A percentile compares a stretch with the other conserved stretches of the same genome.
Evolutionary conservation across 2,888 invertebrate species (phyloP).

Genomic region (Kuschelorhynchus macadamiae): DNA sequence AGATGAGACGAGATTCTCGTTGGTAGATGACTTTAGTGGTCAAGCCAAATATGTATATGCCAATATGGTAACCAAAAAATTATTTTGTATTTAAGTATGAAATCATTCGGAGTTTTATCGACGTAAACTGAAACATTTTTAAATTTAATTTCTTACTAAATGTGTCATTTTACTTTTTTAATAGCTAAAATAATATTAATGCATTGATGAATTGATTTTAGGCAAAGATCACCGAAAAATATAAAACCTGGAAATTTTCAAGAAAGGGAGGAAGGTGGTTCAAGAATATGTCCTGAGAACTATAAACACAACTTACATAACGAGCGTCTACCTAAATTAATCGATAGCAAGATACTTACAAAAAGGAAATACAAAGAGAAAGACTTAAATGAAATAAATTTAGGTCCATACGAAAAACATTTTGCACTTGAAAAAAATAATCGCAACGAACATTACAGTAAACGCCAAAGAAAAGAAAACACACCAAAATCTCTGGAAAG

Average conservation of each 20-base stretch:
- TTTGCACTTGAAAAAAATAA: slow-evolving; percentile 17
- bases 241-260: neutral
- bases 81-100: too few relatives aligned
- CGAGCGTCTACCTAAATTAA: neutral
- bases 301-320: neutral
- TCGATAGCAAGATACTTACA: neutral
- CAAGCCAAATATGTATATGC: too few relatives aligned
- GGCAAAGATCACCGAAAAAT: neutral
- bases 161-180: too few relatives aligned
- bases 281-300: neutral
- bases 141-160: too few relatives aligned
- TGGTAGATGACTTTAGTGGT: too few relatives aligned
- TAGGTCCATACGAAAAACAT: slow-evolving; percentile 27
- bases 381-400: slow-evolving; percentile 1
- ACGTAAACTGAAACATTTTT: too few relatives aligned
- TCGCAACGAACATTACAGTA: neutral
- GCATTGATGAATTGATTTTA: too few relatives aligned
- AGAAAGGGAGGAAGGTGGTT: neutral
- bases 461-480: neutral
- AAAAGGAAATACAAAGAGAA: neutral
- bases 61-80: too few relatives aligned
- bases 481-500: slow-evolving; percentile 1
- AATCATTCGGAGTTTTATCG: too few relatives aligned
- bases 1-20: too few relatives aligned
- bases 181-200: too few relatives aligned